Percentiles rank a stretch among this genome's conserved stretches.
These are phyloP conservation scores for Cyclopterus lumpus DNA, from an alignment of 2,797 vertebrate genomes.

Conservation along the genomic window DNA sequence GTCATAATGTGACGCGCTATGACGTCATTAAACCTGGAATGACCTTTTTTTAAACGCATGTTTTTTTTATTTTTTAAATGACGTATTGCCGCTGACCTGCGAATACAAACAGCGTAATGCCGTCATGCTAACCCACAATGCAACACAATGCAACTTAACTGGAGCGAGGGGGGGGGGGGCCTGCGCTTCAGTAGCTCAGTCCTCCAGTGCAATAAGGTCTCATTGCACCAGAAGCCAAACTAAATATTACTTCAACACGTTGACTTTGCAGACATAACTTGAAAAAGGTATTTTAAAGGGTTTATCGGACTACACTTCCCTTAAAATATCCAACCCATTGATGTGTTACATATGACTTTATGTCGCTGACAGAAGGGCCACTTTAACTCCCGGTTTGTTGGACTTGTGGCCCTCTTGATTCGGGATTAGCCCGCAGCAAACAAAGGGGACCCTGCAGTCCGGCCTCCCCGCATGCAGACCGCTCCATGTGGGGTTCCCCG, in stretches of 20 bases:
- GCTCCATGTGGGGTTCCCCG: constrained; percentile 40
- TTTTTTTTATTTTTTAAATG: background rate
- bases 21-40: background rate
- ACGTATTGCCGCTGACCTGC: background rate
- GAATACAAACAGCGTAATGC: background rate
- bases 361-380: background rate
- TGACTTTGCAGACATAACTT: background rate
- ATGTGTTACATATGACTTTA: background rate
- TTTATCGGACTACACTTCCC: background rate
- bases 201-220: background rate
- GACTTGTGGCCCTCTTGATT: background rate
- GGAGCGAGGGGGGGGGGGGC: too few relatives aligned
- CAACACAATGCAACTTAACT: background rate
- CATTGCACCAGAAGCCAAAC: background rate
- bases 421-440: constrained; percentile 6
- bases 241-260: background rate
- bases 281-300: background rate
- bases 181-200: too few relatives aligned
- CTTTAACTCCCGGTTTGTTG: background rate
- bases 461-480: constrained; percentile 39
- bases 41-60: background rate
- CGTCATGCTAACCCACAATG: background rate
- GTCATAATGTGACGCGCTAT: too few relatives aligned
- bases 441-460: background rate
- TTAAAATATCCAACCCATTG: background rate